Percentiles rank a stretch among this genome's conserved stretches.
phyloP scores from a whole-genome alignment of 2,888 invertebrate species.

The Apotomis betuletana region DNA sequence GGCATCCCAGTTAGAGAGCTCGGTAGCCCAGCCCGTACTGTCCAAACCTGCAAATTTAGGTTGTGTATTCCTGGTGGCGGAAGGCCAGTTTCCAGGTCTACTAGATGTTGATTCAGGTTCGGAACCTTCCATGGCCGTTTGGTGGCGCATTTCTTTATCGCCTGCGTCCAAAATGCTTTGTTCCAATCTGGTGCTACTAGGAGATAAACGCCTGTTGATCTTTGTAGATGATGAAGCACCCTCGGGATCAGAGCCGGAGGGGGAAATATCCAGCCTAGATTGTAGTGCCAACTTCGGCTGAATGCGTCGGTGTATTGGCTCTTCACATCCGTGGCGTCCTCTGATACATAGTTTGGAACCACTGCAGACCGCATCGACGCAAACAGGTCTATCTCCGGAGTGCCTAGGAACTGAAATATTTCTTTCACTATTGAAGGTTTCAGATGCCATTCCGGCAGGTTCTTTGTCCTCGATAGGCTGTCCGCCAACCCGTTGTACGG shows the following conservation, averaged over 20 bases:
- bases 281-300: constrained; percentile 44
- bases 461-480: constrained; percentile 39
- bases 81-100: not conserved
- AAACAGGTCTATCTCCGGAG: constrained; percentile 38
- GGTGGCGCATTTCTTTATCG: constrained; percentile 42
- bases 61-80: not conserved
- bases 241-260: constrained; percentile 47
- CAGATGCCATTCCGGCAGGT: constrained; percentile 36
- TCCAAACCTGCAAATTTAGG: not conserved
- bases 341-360: constrained; percentile 34
- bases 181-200: constrained; percentile 45
- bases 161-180: constrained; percentile 45
- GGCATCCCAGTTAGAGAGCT: not conserved
- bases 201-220: constrained; percentile 43
- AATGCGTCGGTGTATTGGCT: constrained; percentile 43
- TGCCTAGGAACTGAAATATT: constrained; percentile 40
- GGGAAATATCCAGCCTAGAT: constrained; percentile 46
- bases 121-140: constrained; percentile 31
- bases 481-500: constrained; percentile 40
- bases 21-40: constrained; percentile 10
- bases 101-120: not conserved
- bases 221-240: constrained; percentile 43
- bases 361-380: constrained; percentile 41
- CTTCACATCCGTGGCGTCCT: constrained; percentile 35
- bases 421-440: not conserved